phyloP scores from a whole-genome alignment of 2,113 vertebrate species.

The Micronisus gabar region DNA sequence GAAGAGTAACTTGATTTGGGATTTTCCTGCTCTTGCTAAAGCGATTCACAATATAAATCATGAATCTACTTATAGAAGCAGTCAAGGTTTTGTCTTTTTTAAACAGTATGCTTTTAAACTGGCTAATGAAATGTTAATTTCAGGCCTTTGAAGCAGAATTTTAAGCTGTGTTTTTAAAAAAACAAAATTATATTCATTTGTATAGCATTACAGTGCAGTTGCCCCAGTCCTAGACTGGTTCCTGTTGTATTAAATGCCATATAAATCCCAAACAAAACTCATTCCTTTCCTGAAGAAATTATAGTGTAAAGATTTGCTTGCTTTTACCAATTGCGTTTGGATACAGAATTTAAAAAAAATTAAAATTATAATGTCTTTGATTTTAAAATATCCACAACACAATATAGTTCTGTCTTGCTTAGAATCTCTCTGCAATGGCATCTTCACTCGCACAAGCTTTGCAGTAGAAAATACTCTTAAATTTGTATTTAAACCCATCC shows the following conservation, averaged over 20 bases:
- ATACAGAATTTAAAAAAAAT: not conserved
- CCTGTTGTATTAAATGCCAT: not conserved
- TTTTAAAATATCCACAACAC: not conserved
- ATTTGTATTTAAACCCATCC: not conserved
- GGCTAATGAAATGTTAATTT: not conserved
- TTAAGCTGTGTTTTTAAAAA: not conserved
- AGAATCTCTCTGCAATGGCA: not conserved
- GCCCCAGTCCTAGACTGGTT: not conserved
- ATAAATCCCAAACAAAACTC: not conserved
- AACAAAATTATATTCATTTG: not conserved
- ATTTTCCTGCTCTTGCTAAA: slow-evolving; percentile 36
- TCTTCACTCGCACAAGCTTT: not conserved
- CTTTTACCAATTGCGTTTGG: not conserved
- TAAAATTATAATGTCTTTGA: not conserved
- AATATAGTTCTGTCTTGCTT: not conserved
- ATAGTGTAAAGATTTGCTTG: not conserved
- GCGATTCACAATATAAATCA: slow-evolving; percentile 17
- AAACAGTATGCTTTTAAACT: not conserved
- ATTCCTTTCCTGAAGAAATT: not conserved
- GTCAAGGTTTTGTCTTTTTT: not conserved
- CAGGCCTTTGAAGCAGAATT: not conserved
- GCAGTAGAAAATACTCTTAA: not conserved
- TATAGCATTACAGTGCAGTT: not conserved
- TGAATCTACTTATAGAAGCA: not conserved
- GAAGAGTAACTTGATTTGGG: slow-evolving; percentile 55